These are phyloP conservation scores for Venturia canescens DNA, from an alignment of 1,140 invertebrate species.

Conservation along the genomic window DNA sequence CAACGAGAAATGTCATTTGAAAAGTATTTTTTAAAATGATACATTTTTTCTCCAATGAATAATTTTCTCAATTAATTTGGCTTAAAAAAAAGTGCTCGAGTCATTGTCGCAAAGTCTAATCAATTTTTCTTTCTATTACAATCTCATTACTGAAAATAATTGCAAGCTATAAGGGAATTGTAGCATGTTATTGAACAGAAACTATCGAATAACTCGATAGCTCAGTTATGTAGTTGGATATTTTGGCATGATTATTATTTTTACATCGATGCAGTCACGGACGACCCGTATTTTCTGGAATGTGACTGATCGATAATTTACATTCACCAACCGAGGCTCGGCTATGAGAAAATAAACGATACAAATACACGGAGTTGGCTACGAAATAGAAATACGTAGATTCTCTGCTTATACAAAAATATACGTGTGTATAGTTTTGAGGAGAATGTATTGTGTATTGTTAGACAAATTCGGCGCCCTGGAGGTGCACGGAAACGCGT, in stretches of 20 bases:
- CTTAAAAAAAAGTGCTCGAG: too few species aligned
- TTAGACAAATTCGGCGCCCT: constrained; percentile 27
- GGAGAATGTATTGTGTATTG: neutral
- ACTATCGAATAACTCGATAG: too few species aligned
- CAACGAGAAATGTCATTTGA: too few species aligned
- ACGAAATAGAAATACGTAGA: neutral
- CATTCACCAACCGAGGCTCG: constrained; percentile 42
- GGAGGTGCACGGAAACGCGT: constrained; percentile 14
- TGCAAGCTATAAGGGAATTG: too few species aligned
- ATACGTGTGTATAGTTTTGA: neutral
- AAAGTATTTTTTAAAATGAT: too few species aligned
- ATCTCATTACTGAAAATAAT: too few species aligned
- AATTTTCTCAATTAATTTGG: too few species aligned
- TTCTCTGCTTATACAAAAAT: neutral
- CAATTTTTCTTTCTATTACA: too few species aligned
- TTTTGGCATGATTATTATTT: neutral
- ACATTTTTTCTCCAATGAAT: too few species aligned
- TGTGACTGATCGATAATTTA: constrained; percentile 59
- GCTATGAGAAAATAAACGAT: neutral
- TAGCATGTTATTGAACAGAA: too few species aligned
- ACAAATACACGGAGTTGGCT: constrained; percentile 12
- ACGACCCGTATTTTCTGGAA: constrained; percentile 56
- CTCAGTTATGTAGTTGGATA: neutral
- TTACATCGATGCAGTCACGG: constrained; percentile 57
- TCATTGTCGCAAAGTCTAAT: too few species aligned